These are phyloP conservation scores for Hybos culiciformis DNA, from an alignment of 2,888 invertebrate genomes.

Conservation along the genomic window DNA sequence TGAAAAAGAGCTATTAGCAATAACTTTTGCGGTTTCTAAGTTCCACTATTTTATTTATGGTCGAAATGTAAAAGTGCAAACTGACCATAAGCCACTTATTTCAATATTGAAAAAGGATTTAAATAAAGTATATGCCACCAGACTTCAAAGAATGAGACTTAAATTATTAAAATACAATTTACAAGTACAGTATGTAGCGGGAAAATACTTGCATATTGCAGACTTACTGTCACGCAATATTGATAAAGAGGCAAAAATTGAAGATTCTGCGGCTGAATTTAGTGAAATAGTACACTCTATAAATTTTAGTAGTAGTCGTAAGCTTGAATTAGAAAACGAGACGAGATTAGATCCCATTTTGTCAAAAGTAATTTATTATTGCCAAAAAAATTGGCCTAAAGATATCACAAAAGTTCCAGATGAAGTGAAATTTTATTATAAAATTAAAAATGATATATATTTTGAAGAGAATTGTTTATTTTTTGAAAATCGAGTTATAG, in stretches of 20 bases:
- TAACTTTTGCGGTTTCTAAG: background rate
- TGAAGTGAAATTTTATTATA: conserved; percentile 12
- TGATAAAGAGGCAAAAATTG: background rate
- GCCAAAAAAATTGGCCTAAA: conserved; percentile 12
- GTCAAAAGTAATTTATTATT: background rate
- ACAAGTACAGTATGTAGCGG: conserved; percentile 5
- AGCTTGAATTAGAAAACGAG: conserved; percentile 3
- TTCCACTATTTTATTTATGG: conserved; percentile 4
- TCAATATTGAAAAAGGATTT: conserved; percentile 15
- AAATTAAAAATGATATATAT: conserved; percentile 14
- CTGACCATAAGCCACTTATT: conserved; percentile 12
- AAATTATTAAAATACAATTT: conserved; percentile 4
- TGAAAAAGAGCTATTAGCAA: conserved; percentile 9
- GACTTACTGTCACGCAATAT: conserved; percentile 39
- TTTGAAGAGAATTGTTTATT: conserved; percentile 16
- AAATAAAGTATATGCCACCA: conserved; percentile 6
- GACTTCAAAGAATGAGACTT: conserved; percentile 14
- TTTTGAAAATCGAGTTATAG: conserved; percentile 14
- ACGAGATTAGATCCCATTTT: conserved; percentile 7
- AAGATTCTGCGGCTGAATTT: conserved; percentile 1
- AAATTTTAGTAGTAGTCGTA: conserved; percentile 8
- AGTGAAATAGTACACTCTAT: conserved; percentile 9
- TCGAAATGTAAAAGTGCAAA: background rate
- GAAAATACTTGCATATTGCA: conserved; percentile 7
- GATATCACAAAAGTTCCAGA: conserved; percentile 6